Evolutionary conservation across 2,797 vertebrate species (phyloP), one percentile per base, ranked within the genome.

Genomic region (Lateolabrax maculatus): DNA sequence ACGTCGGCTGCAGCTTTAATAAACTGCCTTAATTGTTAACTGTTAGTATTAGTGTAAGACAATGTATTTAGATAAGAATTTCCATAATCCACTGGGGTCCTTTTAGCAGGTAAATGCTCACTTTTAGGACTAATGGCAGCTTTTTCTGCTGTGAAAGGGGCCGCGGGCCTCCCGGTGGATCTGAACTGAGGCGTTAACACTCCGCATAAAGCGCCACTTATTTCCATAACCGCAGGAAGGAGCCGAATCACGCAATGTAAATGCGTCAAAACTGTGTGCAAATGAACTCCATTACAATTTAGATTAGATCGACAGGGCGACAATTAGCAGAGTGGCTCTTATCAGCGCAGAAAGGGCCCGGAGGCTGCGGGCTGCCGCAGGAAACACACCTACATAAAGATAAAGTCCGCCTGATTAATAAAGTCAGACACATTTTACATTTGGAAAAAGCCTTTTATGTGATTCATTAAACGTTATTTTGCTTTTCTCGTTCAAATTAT

Each of bases 231-330:
- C 84, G 61, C 91, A 84, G 92, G 91, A 90, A 84, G 78, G 84
- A 89, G 88, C 85, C 83, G 74, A 85, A 80, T 78, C 81, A 77
- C 84, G 69, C 62, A 41, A 94, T 92, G 93, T 73, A 93, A 95
- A 95, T 94, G 86, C 72, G 2, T 53, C 61, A 72, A 87, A 91
- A 92, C 86, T 90, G 88, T 84, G 92, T 93, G 94, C 92, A 93
- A 95, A 95, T 95, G 61, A 94, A 79, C 72, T 16, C 81, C 81
- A 93, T 95, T 94, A 89, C 77, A 89, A 95, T 95, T 94, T 80
- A 95, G 94, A 95, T 94, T 84, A 91, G 87, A 93, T 93, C 92
- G 89, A 83, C 90, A 86, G 93, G 88, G 62, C 78, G 82, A 91
- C 90, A 87, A 94, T 94, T 93, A 94, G 88, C 90, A 72, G 73